Evolutionary conservation across 2,797 vertebrate genomes (phyloP).

Genomic region (Xiphophorus birchmanni): DNA sequence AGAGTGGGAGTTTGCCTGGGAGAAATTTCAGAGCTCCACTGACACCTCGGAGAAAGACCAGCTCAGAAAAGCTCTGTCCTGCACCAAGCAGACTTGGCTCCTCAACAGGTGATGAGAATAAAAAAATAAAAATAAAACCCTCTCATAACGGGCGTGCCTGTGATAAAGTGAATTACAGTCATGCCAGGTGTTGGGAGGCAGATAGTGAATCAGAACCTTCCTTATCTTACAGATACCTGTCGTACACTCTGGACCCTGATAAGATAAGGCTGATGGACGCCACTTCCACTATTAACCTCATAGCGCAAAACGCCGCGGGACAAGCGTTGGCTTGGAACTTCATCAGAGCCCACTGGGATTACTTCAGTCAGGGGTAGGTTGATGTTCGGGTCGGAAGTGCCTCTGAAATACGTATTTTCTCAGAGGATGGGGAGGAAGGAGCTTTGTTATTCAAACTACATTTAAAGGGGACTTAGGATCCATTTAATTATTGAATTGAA

Average conservation of each 20-base stretch:
- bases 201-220: not conserved
- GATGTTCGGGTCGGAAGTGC: not conserved
- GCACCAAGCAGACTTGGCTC: constrained; percentile 87
- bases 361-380: constrained; percentile 82
- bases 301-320: constrained; percentile 84
- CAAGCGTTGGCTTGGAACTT: constrained; percentile 92
- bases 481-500: not conserved
- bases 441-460: not conserved
- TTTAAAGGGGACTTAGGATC: not conserved
- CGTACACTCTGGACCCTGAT: constrained; percentile 82
- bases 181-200: not conserved
- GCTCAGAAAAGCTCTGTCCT: constrained; percentile 84
- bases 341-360: constrained; percentile 84
- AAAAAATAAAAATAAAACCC: too few species aligned
- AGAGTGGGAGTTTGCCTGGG: constrained; percentile 91
- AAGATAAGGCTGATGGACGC: constrained; percentile 87
- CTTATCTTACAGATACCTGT: constrained; percentile 85
- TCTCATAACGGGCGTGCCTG: not conserved
- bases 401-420: not conserved
- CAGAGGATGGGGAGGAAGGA: not conserved
- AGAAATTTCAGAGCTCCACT: constrained; percentile 52
- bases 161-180: not conserved
- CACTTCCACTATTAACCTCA: constrained; percentile 75
- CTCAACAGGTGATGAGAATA: constrained; percentile 85
- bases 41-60: constrained; percentile 83